Conservation (phyloP, 2,113 vertebrate genomes). For the Centropus bengalensis region DNA sequence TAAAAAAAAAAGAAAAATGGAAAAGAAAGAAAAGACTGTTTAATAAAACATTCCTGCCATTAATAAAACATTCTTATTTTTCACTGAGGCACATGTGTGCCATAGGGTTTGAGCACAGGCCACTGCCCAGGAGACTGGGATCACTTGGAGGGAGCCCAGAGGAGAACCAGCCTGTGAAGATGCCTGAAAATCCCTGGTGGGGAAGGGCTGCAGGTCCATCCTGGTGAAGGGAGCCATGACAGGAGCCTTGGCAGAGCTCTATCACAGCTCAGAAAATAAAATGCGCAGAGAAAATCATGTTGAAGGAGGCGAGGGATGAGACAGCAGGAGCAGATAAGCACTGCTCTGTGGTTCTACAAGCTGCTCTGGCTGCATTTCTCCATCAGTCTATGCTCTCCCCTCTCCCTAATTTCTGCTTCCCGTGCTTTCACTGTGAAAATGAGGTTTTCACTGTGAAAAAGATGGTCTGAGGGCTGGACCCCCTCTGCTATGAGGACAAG, state of each 20-base stretch:
- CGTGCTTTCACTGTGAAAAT: not conserved
- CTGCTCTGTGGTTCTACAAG: not conserved
- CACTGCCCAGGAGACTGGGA: not conserved
- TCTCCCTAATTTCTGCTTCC: not conserved
- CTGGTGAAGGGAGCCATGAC: accelerated
- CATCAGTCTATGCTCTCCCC: not conserved
- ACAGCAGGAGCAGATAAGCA: not conserved
- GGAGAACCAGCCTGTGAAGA: not conserved
- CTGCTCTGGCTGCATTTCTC: not conserved
- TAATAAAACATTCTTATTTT: not conserved
- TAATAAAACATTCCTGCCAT: not conserved
- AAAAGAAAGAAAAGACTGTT: not conserved
- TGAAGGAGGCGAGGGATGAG: not conserved
- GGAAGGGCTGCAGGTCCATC: not conserved
- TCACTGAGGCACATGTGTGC: not conserved
- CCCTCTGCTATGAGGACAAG: too few relatives aligned
- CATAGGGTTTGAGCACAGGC: not conserved
- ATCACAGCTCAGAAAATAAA: not conserved
- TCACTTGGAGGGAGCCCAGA: not conserved
- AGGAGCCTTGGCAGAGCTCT: not conserved
- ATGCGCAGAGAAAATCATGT: not conserved
- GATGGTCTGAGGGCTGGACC: too few relatives aligned
- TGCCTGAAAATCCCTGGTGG: not conserved
- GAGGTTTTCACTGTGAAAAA: too few relatives aligned
- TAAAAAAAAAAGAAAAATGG: too few relatives aligned